phyloP scores from a whole-genome alignment of 2,113 vertebrate species.

The Dromas ardeola region DNA sequence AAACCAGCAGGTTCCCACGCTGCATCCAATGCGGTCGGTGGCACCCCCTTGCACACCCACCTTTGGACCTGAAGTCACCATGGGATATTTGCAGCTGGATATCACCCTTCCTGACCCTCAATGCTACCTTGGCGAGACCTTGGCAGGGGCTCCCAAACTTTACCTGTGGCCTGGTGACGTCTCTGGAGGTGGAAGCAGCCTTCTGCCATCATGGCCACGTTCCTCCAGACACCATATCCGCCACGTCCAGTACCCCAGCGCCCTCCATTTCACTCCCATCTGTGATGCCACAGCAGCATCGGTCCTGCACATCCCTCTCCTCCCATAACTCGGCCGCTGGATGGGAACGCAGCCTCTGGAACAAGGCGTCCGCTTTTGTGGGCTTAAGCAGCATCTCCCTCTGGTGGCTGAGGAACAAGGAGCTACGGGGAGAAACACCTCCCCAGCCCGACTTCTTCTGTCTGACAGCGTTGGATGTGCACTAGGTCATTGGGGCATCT shows the following conservation, averaged over 20 bases:
- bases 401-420: conserved; percentile 6
- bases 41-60: background rate
- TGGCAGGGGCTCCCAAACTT: background rate
- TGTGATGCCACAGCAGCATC: background rate
- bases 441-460: rapidly evolving
- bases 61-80: background rate
- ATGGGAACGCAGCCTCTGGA: rapidly evolving
- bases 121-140: background rate
- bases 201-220: background rate
- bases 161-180: background rate
- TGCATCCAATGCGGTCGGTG: rapidly evolving
- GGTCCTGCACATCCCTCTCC: background rate
- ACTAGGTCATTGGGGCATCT: background rate
- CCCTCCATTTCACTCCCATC: background rate
- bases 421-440: background rate
- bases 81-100: background rate
- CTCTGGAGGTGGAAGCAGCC: background rate
- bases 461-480: background rate
- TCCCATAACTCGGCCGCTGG: rapidly evolving
- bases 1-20: background rate
- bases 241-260: background rate
- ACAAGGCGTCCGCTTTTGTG: rapidly evolving
- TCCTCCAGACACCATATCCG: background rate
- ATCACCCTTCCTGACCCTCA: background rate
- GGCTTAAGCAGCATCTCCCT: conserved; percentile 41